These are phyloP conservation scores for Rhea pennata DNA, from an alignment of 2,113 vertebrate genomes.

Conservation along the genomic window DNA sequence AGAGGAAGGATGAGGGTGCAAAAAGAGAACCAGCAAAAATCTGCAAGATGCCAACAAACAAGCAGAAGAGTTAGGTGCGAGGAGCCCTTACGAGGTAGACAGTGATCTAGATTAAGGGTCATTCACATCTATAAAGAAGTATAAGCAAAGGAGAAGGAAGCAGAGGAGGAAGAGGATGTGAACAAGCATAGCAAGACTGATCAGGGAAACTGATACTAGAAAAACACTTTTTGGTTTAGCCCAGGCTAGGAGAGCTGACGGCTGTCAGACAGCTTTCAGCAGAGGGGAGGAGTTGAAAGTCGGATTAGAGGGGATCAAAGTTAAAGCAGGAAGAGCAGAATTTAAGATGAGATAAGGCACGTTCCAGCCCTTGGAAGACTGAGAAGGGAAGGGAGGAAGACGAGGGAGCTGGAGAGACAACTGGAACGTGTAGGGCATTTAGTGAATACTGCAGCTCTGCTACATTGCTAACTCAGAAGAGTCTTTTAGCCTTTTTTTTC, in stretches of 20 bases:
- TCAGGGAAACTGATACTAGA: not conserved
- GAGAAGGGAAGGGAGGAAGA: not conserved
- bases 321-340: not conserved
- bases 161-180: not conserved
- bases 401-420: accelerated
- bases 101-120: not conserved
- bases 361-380: not conserved
- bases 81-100: not conserved
- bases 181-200: not conserved
- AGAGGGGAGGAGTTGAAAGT: not conserved
- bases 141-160: not conserved
- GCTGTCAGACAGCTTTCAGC: not conserved
- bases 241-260: not conserved
- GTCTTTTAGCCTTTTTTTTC: not conserved
- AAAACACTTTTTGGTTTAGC: not conserved
- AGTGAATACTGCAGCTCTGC: not conserved
- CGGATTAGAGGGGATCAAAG: not conserved
- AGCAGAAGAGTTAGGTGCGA: not conserved
- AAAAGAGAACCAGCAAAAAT: not conserved
- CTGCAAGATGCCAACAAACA: not conserved
- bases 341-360: not conserved
- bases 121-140: not conserved
- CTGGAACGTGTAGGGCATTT: not conserved
- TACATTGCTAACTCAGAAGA: accelerated
- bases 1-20: not conserved